Evolutionary conservation across 2,113 vertebrate species (phyloP), one percentile per base, ranked within the genome.

Genomic region (Sminthopsis crassicaudata): DNA sequence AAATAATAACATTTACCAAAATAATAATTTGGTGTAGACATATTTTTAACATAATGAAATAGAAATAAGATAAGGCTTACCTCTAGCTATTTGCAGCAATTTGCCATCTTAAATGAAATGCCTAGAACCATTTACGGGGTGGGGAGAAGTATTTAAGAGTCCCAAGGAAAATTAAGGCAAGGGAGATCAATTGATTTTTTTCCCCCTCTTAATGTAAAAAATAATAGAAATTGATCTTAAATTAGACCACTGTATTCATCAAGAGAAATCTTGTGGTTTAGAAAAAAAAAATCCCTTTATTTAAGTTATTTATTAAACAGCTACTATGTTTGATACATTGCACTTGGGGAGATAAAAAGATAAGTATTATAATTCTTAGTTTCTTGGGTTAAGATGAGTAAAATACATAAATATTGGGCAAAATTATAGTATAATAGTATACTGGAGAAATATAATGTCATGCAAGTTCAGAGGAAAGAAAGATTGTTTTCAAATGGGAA

Each of bases 211-310:
- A 97, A 96, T 93, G 90, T 95, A 90, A 93, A 91, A 94, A 91
- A 3, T 89, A 88, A 95, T 94, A 52, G 54, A 90, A 95, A 88
- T 14, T 91, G 93, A 94, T 91, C 97, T 94, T 94, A 94, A 96
- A 95, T 95, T 95, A 94, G 89, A 94, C 67, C 6, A 92, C 16
- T 93, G 6, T 92, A 42, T 90, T 30, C 42, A 12, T 94, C 67
- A 94, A 92, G 19, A 90, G 30, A 92, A 93, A 93, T 93, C 42
- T 88, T 53, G 90, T 90, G 96, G 51, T 90, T 92, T 93, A 23
- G 67, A 76, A 42, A 84, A 67, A 84, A 84, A 84, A 36, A 4
- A 84, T 42, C n/a, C n/a, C 16, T 84, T 84, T 42, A 84, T 84
- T 84, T 84, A 42, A 84, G 67, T 84, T 84, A 84, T 84, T 84